Evolutionary conservation across 2,113 vertebrate genomes (phyloP), one percentile per base, ranked within the genome.

Genomic region (Lagopus muta): DNA sequence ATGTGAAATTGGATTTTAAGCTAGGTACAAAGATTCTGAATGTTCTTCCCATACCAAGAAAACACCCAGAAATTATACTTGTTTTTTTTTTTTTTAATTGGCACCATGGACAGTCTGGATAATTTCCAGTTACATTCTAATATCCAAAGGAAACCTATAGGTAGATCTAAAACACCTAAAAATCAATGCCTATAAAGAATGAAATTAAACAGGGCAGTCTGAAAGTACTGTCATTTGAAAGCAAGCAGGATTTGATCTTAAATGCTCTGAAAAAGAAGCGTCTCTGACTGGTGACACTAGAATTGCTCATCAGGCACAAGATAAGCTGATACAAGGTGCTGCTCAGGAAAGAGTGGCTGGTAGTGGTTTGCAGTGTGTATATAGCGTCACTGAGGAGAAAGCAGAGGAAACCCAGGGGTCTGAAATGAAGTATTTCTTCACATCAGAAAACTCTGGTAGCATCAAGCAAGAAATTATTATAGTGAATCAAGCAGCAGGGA

Each of bases 401-500:
- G 52, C 2, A 0, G 38, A 3, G 76, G 66, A 90, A 94, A 62
- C 30, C 13, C 65, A 72, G 38, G 36, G 43, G 57, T 85, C 72
- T 92, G 52, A 67, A 47, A 45, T 52, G 32, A 92, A 91, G 52
- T 55, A 47, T 71, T 94, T 65, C 52, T 88, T 86, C 25, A 64
- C 1, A 25, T 85, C 79, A 86, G 79, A 89, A 89, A 89, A 92
- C 38, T 71, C 82, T 83, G 24, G 65, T 11, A 90, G 82, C 57
- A 36, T 17, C 83, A 75, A 90, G 57, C 28, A 79, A 88, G 61
- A 91, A 94, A 90, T 65, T 13, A 78, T 71, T 43, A 52, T 4
- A 88, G 85, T 27, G 84, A 94, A 77, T 69, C 43, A 83, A 94
- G 72, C 85, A 95, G 82, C 82, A 86, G 73, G 57, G 82, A 92